A percentile compares a stretch with the other conserved stretches of the same genome.
Evolutionary conservation across 53 echinoderm and acorn worm genomes (phyloP).

Genomic region (Zoroaster sp.): DNA sequence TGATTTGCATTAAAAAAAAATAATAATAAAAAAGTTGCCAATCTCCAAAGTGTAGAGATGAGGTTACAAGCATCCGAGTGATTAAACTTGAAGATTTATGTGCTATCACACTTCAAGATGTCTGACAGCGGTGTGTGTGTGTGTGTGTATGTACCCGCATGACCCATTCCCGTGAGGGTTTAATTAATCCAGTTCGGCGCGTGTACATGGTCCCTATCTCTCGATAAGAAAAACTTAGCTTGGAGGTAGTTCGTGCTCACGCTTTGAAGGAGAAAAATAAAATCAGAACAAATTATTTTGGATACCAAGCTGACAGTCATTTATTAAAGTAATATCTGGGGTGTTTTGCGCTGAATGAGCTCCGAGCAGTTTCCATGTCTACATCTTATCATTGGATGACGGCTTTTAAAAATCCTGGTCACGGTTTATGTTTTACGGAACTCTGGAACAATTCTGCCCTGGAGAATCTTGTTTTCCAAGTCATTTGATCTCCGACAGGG

Average conservation of each 20-base stretch:
- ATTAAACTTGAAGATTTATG: slow-evolving; percentile 2
- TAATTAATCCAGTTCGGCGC: slow-evolving; percentile 15
- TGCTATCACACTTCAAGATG: neutral
- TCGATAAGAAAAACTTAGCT: neutral
- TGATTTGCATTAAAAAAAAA: no score
- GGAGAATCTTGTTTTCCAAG: neutral
- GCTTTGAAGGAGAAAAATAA: neutral
- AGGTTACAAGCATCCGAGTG: neutral
- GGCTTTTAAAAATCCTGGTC: neutral
- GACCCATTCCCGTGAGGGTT: slow-evolving; percentile 1
- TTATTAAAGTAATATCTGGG: neutral
- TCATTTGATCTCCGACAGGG: neutral
- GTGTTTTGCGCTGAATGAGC: neutral
- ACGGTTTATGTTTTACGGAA: neutral
- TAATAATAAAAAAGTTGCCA: no score
- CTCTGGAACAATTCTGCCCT: neutral
- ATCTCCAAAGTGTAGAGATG: neutral
- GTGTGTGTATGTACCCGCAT: no score
- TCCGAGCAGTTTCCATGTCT: neutral
- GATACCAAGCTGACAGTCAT: neutral
- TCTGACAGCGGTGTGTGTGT: neutral
- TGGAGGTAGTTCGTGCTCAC: neutral
- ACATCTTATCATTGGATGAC: slow-evolving; percentile 1
- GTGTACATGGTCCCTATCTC: neutral
- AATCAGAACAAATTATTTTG: neutral